These are phyloP conservation scores for Sebastes taczanowskii DNA, from an alignment of 2,797 vertebrate genomes.

Conservation along the genomic window DNA sequence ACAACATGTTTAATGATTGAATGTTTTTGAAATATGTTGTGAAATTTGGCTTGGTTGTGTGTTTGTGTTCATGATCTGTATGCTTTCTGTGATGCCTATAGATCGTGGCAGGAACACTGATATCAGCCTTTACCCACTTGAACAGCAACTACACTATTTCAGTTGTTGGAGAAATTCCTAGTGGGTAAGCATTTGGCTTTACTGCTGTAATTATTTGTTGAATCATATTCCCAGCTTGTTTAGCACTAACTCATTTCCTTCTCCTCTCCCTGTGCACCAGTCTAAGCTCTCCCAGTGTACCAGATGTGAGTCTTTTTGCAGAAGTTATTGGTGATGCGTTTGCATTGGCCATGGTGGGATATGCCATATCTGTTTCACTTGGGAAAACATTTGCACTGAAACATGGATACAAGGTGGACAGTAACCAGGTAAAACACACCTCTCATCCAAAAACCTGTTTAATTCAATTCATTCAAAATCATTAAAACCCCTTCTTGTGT, in stretches of 20 bases:
- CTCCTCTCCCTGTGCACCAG: constrained; percentile 68
- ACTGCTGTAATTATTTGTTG: neutral
- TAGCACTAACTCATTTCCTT: neutral
- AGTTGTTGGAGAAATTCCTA: constrained; percentile 91
- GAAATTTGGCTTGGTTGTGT: neutral
- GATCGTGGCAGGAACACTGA: constrained; percentile 90
- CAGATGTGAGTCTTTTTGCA: constrained; percentile 80
- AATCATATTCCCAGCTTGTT: neutral
- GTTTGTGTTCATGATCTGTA: neutral
- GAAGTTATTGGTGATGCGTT: constrained; percentile 90
- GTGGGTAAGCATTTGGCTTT: constrained; percentile 84
- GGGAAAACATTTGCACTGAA: constrained; percentile 97
- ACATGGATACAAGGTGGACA: constrained; percentile 96
- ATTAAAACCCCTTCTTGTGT: neutral
- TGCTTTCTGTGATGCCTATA: constrained; percentile 61
- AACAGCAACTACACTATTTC: constrained; percentile 82
- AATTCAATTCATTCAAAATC: neutral
- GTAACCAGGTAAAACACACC: constrained; percentile 87
- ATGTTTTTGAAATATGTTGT: neutral
- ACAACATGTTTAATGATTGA: constrained; percentile 49
- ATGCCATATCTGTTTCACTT: constrained; percentile 93
- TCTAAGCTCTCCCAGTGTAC: constrained; percentile 84
- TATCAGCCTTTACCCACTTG: constrained; percentile 85
- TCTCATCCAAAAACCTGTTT: neutral
- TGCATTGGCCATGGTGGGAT: constrained; percentile 93